These are phyloP conservation scores for Pelosia muscerda DNA, from an alignment of 2,888 invertebrate genomes.

Conservation along the genomic window DNA sequence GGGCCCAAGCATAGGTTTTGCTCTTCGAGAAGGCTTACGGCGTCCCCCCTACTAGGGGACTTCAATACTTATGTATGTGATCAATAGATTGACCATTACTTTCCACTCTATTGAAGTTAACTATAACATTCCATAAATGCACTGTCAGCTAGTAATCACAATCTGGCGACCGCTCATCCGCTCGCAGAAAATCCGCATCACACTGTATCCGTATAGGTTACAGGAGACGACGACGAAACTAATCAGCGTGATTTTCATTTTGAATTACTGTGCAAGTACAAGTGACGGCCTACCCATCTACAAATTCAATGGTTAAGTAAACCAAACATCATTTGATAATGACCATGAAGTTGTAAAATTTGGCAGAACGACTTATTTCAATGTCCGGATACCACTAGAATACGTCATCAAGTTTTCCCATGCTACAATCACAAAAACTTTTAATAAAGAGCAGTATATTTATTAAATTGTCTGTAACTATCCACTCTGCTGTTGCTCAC, in stretches of 20 bases:
- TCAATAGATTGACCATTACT: too few species aligned
- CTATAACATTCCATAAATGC: too few species aligned
- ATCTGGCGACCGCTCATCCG: too few species aligned
- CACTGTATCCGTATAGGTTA: not conserved
- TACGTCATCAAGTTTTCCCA: slow-evolving; percentile 10
- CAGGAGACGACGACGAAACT: not conserved
- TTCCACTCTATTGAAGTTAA: too few species aligned
- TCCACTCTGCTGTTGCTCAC: too few species aligned
- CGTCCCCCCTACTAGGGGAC: too few species aligned
- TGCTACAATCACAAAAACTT: slow-evolving; percentile 2
- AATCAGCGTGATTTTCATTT: not conserved
- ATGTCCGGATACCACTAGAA: slow-evolving; percentile 7
- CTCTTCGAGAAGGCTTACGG: too few species aligned
- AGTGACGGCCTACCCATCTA: not conserved
- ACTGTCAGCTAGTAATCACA: too few species aligned
- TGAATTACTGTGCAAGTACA: not conserved
- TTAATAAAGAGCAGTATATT: not conserved
- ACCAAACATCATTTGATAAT: not conserved
- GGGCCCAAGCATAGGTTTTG: too few species aligned
- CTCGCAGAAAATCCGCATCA: too few species aligned
- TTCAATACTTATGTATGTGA: too few species aligned
- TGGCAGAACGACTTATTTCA: slow-evolving; percentile 9
- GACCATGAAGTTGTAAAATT: not conserved
- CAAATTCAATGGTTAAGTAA: not conserved
- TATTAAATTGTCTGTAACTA: not conserved